Base-by-base conservation (phyloP, 1,140 invertebrate genomes). In the Heliconius melpomene region DNA sequence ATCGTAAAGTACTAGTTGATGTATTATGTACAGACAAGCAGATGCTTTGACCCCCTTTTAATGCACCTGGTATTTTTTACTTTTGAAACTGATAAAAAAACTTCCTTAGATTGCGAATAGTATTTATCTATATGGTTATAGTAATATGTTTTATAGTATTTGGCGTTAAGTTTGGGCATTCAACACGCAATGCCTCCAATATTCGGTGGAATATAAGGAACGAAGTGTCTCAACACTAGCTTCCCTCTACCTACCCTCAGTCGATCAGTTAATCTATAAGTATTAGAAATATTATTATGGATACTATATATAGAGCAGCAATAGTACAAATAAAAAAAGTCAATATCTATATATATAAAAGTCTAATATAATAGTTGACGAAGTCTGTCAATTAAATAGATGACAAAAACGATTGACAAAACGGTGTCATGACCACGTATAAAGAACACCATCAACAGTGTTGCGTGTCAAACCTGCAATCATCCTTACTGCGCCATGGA, bases 1-100 rank as follows among this genome's bases (percentile, higher is more conserved):
- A 76, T 20, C n/a, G 60, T 75, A 57, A 72, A 72, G 26, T 38
- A 20, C 46, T 73, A 54, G 74, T 75, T 29, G 2, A 50, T 54
- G 74, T 72, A 73, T 73, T 76, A 71, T 79, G 29, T 29, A 46
- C 36, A 76, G 74, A 74, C 60, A 74, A 70, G 79, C 79, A 80
- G 79, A 80, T 80, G 79, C 40, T 66, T 54, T 60, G 60, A 16
- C 70, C 70, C 70, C 75, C 71, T 79, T 57, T 75, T 54, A 26
- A n/a, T 16, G 74, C 79, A 80, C 74, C 79, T 80, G 79, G 79
- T 75, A 73, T 23, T 80, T 80, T 79, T 80, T 80, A 13, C 71
- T 52, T 16, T 66, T 20, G n/a, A 29, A 66, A 29, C 52, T 32
- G 6, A 75, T 72, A 54, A 38, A 75, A 46, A 40, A 73, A 79